Base-by-base conservation (phyloP, 2,888 invertebrate species). In the Drosophila hamatofila region DNA sequence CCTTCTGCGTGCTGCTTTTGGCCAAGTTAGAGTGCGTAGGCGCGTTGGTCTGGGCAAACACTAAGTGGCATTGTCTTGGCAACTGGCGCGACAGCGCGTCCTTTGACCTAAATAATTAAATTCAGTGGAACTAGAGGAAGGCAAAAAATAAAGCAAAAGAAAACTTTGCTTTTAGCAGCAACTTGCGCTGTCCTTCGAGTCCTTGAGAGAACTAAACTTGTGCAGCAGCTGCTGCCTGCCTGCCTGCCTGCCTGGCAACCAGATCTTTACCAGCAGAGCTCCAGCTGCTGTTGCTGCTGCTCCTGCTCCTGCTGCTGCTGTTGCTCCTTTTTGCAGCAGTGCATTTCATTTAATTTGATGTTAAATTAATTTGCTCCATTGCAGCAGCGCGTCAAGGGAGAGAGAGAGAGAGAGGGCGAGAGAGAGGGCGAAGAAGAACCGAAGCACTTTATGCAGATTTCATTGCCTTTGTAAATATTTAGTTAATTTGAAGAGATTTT, bases 51-150 rank as follows among this genome's bases (percentile, higher is more conserved):
- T 21, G 49, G 61, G 48, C 41, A 58, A 61, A 39, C 44, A 68
- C 70, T 62, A 78, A 82, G 80, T 83, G 77, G 67, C 80, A 84
- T 87, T 84, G 84, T 84, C 80, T 68, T 76, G 74, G 73, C 82
- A 83, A 79, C 79, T 73, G 80, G 69, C 65, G 78, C 78, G 73
- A 79, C 72, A 75, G 68, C 66, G 68, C 66, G 72, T 80, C 83
- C 77, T 85, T 83, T 88, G 88, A 87, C 89, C 88, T 76, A 85
- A 83, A 89, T 88, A 88, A 88, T 88, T 88, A 87, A 89, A 87
- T 87, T 87, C 80, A 79, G 67, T 74, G 60, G 56, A 70, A 63
- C 69, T 61, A 66, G 65, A 44, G 33, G 35, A 35, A 25, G n/a
- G 14, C 33, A 37, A 27, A 9, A 51, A 3, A 39, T 3, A 18